Evolutionary conservation across 2,797 vertebrate species (phyloP), one percentile per base, ranked within the genome.

Genomic region (Heteromormyrus szaboi): DNA sequence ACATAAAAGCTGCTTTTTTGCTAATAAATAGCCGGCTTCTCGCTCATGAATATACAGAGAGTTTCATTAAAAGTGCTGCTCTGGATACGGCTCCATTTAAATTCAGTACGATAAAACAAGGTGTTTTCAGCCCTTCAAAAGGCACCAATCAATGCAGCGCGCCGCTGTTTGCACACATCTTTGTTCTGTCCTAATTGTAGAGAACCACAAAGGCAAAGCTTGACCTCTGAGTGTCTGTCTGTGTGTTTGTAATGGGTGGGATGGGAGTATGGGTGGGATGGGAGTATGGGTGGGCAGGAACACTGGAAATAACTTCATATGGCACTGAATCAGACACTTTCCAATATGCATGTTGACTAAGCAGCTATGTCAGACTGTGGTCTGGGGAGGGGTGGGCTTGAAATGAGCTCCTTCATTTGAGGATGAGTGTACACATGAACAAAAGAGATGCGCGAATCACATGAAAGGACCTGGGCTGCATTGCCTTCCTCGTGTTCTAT

Each of bases 21-120:
- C 76, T 44, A 19, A 37, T 51, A 84, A 59, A n/a, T 76, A 22
- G 72, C 53, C 79, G 22, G 79, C 54, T 41, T 79, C 68, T 11
- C 22, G n/a, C 79, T 88, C 44, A 88, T 79, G 48, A 88, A 88
- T 88, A 88, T 88, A 76, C 87, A 88, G 19, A 79, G 22, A 25
- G n/a, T 72, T 72, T 87, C 87, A 87, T 87, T 87, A 87, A 8
- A 72, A 87, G 62, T 22, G 46, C 41, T 17, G 19, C 76, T 81
- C 76, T n/a, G 76, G 41, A n/a, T 72, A 37, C 12, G 29, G 33
- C 65, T 46, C 41, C 12, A 85, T 48, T 85, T 48, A 51, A 48
- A 85, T 85, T 85, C 81, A 12, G 48, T 12, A 85, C 22, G 2
- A 85, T 85, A 85, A 85, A 85, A 72, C 17, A 85, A 85, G 81